Evolutionary conservation across 1,140 invertebrate genomes (phyloP), one percentile per base, ranked within the genome.

Genomic region (Platyura marginata): DNA sequence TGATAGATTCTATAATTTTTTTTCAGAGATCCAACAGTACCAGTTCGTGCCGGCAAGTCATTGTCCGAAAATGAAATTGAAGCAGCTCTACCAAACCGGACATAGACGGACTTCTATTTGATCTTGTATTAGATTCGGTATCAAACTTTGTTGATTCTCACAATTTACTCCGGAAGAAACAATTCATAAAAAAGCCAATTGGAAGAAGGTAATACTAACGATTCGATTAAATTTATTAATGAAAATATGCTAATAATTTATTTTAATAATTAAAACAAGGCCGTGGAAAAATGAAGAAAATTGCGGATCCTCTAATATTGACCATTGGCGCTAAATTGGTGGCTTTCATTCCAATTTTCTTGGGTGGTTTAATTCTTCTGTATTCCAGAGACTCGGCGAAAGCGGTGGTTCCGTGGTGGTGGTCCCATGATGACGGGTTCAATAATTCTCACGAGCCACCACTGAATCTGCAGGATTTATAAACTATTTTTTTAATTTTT

Each of bases 281-380:
- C 42, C 75, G 79, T 33, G 76, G 69, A 13, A 79, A 78, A 58
- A 68, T 81, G 47, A 81, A 80, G 68, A 81, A 82, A 53, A 69
- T 75, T 50, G 54, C 77, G 3, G 60, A 72, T 1, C 75, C 77
- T 2, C 49, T 82, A 21, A 59, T 80, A 22, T 59, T 75, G 21
- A 69, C 74, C 2, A 65, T 73, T 19, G 79, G 72, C 29, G 63
- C 78, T 1, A 82, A 82, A 51, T 53, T 81, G n/a, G 70, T 81
- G 41, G 73, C 77, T 2, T 56, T 83, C 0, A 52, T 76, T 3
- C 77, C 79, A 2, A 55, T 83, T 6, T 56, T 79, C 9, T 64
- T 83, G 43, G 77, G 75, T 8, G 71, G 72, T 44, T 59, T 84
- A 0, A 74, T 70, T n/a, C 59, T 84, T 6, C 51, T 84, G 71